Base-by-base conservation (phyloP, 2,113 vertebrate genomes). In the Accipiter virgatus region DNA sequence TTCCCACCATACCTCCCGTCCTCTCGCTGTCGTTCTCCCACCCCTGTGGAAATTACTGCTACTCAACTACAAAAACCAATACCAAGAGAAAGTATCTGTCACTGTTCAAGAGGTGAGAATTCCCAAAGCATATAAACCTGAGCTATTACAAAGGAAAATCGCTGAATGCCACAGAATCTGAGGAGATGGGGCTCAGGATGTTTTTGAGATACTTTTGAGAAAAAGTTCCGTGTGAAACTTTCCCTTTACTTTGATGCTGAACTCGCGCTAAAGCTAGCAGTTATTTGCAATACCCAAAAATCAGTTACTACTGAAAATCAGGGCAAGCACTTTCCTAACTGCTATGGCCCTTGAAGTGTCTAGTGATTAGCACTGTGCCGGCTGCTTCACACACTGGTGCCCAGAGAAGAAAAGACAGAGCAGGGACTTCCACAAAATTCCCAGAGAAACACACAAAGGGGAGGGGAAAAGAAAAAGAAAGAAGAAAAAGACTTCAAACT, bases 181-280 rank as follows among this genome's bases (percentile, higher is more conserved):
- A 29, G 42, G 50, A 81, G 34, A 68, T 0, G 2, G 18, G 26
- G 36, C 62, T 82, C 75, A n/a, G 53, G 48, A 21, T 31, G 78
- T 1, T 42, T 42, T 42, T 42, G 40, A 68, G 45, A 31, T 29
- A 50, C 66, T 80, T 66, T 40, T 23, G 21, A 48, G 48, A 75
- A 42, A 45, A 36, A 71, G 55, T 13, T 42, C 73, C 27, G 2
- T 0, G 10, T 38, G 59, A 74, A 89, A 74, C 9, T 15, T 62
- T 71, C 47, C 27, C 31, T 10, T 42, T 8, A 3, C n/a, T 70
- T 50, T 53, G 62, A 65, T 13, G 62, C 58, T 53, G 70, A 61
- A 3, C 45, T 87, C 2, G 0, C 1, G 1, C 26, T 45, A 61
- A 53, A 81, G 52, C 32, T 0, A 1, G 89, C 7, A 1, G 77